Evolutionary conservation across 2,888 invertebrate species (phyloP), one percentile per base, ranked within the genome.

Genomic region (Malthinus flaveolus): DNA sequence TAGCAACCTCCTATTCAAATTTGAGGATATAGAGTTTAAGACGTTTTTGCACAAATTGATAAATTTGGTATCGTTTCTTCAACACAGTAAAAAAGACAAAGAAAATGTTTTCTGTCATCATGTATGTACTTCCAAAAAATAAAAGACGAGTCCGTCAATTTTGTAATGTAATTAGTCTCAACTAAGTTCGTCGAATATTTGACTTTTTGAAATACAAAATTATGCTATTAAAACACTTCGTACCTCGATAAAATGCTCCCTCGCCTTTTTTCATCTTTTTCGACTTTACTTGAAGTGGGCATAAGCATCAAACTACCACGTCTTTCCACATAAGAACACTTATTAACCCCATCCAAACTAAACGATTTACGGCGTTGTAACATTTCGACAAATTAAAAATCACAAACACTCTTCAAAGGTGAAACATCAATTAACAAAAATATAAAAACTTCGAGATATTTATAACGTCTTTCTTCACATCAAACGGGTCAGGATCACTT

Each of bases 211-310:
- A n/a, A n/a, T n/a, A n/a, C n/a, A n/a, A n/a, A n/a, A n/a, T n/a
- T n/a, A n/a, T n/a, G n/a, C n/a, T 23, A 23, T 23, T 5, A 23
- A 23, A 23, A 23, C 23, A 23, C 5, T 23, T 13, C 42, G 10
- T 77, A 81, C 81, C 81, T 82, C 68, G 78, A 75, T 47, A 82
- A 79, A 56, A 81, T 69, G 49, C 81, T 81, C 7, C 80, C 76
- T 55, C 81, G 72, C 23, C 81, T 72, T 56, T 74, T 79, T 62
- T 75, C 75, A 6, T 67, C 62, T 7, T 66, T 67, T 32, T 45
- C 48, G n/a, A 39, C 52, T 39, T 65, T 65, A 15, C 62, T 56
- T 7, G 62, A 12, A 15, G 37, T 60, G 3, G 68, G 61, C 31
- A 66, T 65, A 4, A 70, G 56, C 34, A 66, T 68, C 59, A 74